phyloP scores from a whole-genome alignment of 2,113 vertebrate species.

The Amphiprion ocellaris region DNA sequence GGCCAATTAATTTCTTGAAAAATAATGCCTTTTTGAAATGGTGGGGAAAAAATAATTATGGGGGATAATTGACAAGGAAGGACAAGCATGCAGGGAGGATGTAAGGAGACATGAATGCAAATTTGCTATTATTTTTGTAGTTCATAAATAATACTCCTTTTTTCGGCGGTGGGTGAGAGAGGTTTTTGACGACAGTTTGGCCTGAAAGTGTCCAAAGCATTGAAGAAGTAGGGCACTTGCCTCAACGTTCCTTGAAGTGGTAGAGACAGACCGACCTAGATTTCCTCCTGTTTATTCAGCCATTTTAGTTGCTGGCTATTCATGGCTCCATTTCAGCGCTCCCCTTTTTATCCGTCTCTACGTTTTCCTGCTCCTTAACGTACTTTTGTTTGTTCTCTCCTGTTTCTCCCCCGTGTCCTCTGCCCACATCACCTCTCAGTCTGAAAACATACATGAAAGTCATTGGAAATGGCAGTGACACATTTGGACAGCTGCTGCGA shows the following conservation, averaged over 20 bases:
- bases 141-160: slow-evolving; percentile 36
- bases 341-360: not conserved
- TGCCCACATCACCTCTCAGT: slow-evolving; percentile 5
- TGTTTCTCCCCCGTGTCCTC: not conserved
- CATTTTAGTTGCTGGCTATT: slow-evolving; percentile 74
- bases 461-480: slow-evolving; percentile 41
- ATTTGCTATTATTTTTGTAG: slow-evolving; percentile 8
- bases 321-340: slow-evolving; percentile 67
- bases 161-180: slow-evolving; percentile 24
- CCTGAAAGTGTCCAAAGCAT: slow-evolving; percentile 77
- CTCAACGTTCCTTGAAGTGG: slow-evolving; percentile 70
- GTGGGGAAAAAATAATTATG: slow-evolving; percentile 66
- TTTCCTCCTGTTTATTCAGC: slow-evolving; percentile 71
- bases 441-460: slow-evolving; percentile 41
- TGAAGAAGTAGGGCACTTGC: slow-evolving; percentile 75
- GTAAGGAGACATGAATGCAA: slow-evolving; percentile 32
- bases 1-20: slow-evolving; percentile 78
- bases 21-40: slow-evolving; percentile 65
- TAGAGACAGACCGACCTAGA: slow-evolving; percentile 77
- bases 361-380: not conserved
- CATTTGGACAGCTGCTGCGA: slow-evolving; percentile 50
- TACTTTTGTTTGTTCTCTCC: slow-evolving; percentile 7
- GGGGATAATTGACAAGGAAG: slow-evolving; percentile 66
- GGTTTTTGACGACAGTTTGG: slow-evolving; percentile 59
- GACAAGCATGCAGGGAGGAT: slow-evolving; percentile 28